Base-by-base conservation (phyloP, 2,797 vertebrate species). In the Danio aesculapii region DNA sequence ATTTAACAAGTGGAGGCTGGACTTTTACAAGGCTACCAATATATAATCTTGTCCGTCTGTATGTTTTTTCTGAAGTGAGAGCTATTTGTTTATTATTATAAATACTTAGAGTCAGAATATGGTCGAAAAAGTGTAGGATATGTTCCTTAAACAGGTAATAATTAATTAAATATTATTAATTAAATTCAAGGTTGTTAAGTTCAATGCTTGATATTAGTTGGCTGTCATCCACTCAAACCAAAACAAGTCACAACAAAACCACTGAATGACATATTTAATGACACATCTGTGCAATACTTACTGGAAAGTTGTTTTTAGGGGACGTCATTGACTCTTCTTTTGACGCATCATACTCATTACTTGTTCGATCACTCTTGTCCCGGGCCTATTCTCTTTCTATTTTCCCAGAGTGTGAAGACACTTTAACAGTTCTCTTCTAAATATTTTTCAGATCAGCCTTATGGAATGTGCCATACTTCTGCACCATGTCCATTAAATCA, bases 381-480 rank as follows among this genome's bases (percentile, higher is more conserved):
- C 50, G n/a, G n/a, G 13, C 80, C 81, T 2, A 16, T 84, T 81
- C 61, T 83, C 30, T 30, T 30, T 30, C 3, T n/a, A 77, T 46
- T 73, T 12, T 86, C 47, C 59, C 61, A 59, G 75, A 55, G 50
- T 81, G 75, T 66, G 77, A 84, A 81, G 77, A 68, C 62, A 77
- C 83, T 68, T 85, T 87, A 77, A 78, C 85, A 69, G 44, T 76
- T 75, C 64, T 72, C 77, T 78, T 86, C 69, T 61, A 87, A 81
- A 87, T 89, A 84, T 84, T 86, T 88, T 81, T 68, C 43, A 59
- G 80, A 81, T 86, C 85, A 87, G 76, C 82, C 69, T 53, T 79
- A 47, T 66, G 66, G 84, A 86, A 85, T 81, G 75, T 72, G 47
- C 61, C 61, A 63, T 81, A 75, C 69, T 84, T 80, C 67, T 68